Percentiles rank a stretch among this genome's conserved stretches.
phyloP scores from a whole-genome alignment of 2,888 invertebrate genomes.

The Pseudococcus viburni region DNA sequence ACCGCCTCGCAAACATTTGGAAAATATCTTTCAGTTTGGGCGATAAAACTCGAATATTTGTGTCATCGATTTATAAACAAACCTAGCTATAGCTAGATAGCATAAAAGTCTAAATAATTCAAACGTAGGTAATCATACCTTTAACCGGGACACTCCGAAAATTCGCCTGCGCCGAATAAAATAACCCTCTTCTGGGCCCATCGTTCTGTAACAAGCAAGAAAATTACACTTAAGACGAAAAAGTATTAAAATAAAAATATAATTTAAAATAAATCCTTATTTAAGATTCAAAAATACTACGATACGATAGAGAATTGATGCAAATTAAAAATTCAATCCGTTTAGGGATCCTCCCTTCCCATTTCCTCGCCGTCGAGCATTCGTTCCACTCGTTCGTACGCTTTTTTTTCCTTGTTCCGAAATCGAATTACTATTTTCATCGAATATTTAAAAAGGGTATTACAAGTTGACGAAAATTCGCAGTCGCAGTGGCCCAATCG shows the following conservation, averaged over 20 bases:
- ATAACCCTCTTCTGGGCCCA: neutral
- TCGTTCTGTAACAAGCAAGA: neutral
- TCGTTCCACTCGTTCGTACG: neutral
- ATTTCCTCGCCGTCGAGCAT: neutral
- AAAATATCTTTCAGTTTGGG: neutral
- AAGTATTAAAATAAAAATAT: neutral
- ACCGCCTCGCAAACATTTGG: neutral
- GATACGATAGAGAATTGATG: neutral
- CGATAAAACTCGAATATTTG: neutral
- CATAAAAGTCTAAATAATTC: neutral
- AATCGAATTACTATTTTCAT: slow-evolving; percentile 6
- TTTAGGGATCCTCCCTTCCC: neutral
- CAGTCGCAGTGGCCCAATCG: neutral
- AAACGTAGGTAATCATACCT: slow-evolving; percentile 27
- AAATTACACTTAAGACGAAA: neutral
- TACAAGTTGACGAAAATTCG: slow-evolving; percentile 3
- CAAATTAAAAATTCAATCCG: slow-evolving; percentile 33
- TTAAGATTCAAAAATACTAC: neutral
- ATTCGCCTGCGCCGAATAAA: neutral
- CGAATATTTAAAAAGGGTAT: slow-evolving; percentile 29
- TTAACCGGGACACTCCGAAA: neutral
- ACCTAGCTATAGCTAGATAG: no score
- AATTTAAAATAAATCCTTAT: slow-evolving; percentile 10
- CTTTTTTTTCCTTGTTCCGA: neutral
- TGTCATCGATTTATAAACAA: slow-evolving; percentile 27